Conservation (phyloP, 2,113 vertebrate genomes). For the Prietella phreatophila region DNA sequence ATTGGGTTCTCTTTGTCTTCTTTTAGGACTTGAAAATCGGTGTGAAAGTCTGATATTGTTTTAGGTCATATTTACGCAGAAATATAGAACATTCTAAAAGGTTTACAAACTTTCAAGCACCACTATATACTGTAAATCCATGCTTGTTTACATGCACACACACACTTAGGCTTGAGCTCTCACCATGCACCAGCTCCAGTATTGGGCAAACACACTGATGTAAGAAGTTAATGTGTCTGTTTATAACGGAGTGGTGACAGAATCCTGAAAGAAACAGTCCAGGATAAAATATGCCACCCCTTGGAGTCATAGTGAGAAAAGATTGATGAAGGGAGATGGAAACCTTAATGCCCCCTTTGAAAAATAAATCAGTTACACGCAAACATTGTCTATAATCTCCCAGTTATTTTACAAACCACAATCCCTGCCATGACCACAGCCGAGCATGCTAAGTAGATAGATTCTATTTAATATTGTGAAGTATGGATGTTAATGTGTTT, state of each 20-base stretch:
- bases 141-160: slow-evolving; percentile 20
- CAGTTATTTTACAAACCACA: slow-evolving; percentile 14
- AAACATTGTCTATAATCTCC: slow-evolving; percentile 39
- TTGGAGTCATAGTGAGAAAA: slow-evolving; percentile 43
- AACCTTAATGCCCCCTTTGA: slow-evolving; percentile 58
- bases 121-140: background rate
- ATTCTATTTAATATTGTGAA: background rate
- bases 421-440: background rate
- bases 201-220: slow-evolving; percentile 42
- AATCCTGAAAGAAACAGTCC: slow-evolving; percentile 63
- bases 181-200: slow-evolving; percentile 28
- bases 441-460: background rate
- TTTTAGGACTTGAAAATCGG: no score
- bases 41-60: no score
- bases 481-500: background rate
- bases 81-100: no score
- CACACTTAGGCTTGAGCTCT: slow-evolving; percentile 26
- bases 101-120: no score
- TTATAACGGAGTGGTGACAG: slow-evolving; percentile 53
- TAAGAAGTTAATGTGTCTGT: slow-evolving; percentile 49
- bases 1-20: no score
- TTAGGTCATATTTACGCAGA: no score
- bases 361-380: slow-evolving; percentile 63
- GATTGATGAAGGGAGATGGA: slow-evolving; percentile 49
- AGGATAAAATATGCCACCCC: slow-evolving; percentile 48